phyloP scores from a whole-genome alignment of 1,140 invertebrate species.

The Magallana ariakensis region DNA sequence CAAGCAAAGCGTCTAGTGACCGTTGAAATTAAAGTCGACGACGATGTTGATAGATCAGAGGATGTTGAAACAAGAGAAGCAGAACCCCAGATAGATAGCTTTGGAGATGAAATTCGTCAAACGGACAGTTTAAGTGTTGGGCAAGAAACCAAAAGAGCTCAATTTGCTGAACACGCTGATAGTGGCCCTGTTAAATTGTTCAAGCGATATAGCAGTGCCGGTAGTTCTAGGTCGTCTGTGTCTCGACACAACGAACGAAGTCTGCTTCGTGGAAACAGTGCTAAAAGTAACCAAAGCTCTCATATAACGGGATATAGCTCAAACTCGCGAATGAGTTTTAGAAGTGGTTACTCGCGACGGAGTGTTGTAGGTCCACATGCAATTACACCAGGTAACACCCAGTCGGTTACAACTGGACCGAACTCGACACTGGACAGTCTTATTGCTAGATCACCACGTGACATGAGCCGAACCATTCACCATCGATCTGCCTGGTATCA shows the following conservation, averaged over 20 bases:
- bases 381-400: slow-evolving; percentile 65
- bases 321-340: slow-evolving; percentile 42
- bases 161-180: slow-evolving; percentile 39
- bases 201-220: slow-evolving; percentile 62
- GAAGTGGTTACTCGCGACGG: slow-evolving; percentile 53
- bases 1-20: slow-evolving; percentile 41
- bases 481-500: slow-evolving; percentile 76
- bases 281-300: slow-evolving; percentile 51
- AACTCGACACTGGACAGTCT: slow-evolving; percentile 68
- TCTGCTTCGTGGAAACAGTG: slow-evolving; percentile 51
- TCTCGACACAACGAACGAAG: slow-evolving; percentile 34
- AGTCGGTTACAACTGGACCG: slow-evolving; percentile 66
- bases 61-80: slow-evolving; percentile 27
- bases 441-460: slow-evolving; percentile 63
- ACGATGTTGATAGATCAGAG: slow-evolving; percentile 37
- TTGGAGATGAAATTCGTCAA: slow-evolving; percentile 55
- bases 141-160: slow-evolving; percentile 38
- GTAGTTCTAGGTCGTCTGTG: slow-evolving; percentile 51
- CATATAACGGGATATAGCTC: slow-evolving; percentile 42
- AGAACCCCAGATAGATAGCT: slow-evolving; percentile 60
- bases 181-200: slow-evolving; percentile 62
- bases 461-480: slow-evolving; percentile 61
- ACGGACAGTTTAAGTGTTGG: slow-evolving; percentile 42
- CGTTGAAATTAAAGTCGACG: slow-evolving; percentile 45
- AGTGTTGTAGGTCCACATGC: slow-evolving; percentile 62